Conservation (phyloP, 2,113 vertebrate genomes). For the Pantherophis guttatus region DNA sequence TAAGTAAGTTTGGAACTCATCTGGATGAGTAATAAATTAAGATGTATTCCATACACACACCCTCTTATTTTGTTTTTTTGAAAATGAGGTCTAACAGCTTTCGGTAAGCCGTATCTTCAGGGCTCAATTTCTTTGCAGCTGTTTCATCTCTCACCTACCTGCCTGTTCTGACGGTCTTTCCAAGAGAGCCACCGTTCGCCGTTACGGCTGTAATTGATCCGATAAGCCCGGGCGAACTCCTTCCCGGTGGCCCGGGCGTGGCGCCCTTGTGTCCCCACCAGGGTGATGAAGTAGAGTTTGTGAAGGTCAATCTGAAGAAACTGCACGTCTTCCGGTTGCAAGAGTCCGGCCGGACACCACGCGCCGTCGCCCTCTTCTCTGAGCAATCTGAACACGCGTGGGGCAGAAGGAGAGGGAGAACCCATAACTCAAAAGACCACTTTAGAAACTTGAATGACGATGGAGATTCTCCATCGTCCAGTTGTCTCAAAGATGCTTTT, state of each 20-base stretch:
- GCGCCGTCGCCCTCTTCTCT: slow-evolving; percentile 85
- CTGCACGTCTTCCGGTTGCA: slow-evolving; percentile 80
- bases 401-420: not conserved
- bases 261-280: slow-evolving; percentile 87
- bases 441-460: not conserved
- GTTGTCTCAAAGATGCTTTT: no score
- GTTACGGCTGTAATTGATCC: slow-evolving; percentile 84
- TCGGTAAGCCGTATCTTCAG: not conserved
- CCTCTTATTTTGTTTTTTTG: accelerated
- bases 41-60: not conserved
- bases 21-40: not conserved
- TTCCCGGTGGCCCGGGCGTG: slow-evolving; percentile 82
- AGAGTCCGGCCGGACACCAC: slow-evolving; percentile 85
- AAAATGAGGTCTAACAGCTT: not conserved
- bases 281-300: slow-evolving; percentile 81
- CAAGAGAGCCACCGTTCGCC: slow-evolving; percentile 82
- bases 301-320: slow-evolving; percentile 88
- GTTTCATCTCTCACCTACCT: slow-evolving; percentile 52
- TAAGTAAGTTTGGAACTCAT: not conserved
- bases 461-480: no score
- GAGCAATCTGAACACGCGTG: slow-evolving; percentile 69
- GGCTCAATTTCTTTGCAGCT: not conserved
- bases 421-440: not conserved
- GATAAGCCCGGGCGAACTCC: slow-evolving; percentile 83
- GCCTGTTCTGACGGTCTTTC: slow-evolving; percentile 78